Evolutionary conservation across 2,797 vertebrate species (phyloP).

Genomic region (Propithecus perrieri): DNA sequence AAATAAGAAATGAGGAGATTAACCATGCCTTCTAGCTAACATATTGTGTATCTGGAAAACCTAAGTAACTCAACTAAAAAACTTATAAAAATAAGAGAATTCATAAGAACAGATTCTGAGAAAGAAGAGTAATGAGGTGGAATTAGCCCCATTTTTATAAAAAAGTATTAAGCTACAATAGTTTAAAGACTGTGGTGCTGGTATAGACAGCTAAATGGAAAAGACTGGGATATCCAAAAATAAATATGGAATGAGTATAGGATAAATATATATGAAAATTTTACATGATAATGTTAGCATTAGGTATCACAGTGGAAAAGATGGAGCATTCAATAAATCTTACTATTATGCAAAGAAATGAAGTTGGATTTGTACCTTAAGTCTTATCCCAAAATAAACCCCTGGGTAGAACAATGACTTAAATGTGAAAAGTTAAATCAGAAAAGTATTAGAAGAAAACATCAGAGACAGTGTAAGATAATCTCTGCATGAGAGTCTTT

Average conservation of each 20-base stretch:
- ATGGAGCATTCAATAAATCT: not conserved
- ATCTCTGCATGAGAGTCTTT: conserved; percentile 8
- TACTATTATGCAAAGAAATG: not conserved
- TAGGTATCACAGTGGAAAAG: not conserved
- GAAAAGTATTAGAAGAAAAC: not conserved
- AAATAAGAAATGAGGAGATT: not conserved
- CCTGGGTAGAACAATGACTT: not conserved
- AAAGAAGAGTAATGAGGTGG: not conserved
- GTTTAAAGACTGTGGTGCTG: not conserved
- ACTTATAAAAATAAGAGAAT: not conserved
- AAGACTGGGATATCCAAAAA: not conserved
- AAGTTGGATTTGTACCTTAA: not conserved
- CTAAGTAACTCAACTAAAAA: not conserved
- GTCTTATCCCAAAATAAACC: not conserved
- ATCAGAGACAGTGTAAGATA: not conserved
- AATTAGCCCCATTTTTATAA: not conserved
- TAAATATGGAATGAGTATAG: not conserved
- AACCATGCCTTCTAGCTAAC: not conserved
- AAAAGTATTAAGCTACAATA: not conserved
- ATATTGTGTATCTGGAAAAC: not conserved
- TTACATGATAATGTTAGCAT: not conserved
- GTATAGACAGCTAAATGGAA: not conserved
- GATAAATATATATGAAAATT: not conserved
- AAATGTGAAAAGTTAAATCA: not conserved
- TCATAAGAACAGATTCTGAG: not conserved